These are phyloP conservation scores for Gadopsis marmoratus DNA, from an alignment of 2,797 vertebrate species.

Conservation along the genomic window DNA sequence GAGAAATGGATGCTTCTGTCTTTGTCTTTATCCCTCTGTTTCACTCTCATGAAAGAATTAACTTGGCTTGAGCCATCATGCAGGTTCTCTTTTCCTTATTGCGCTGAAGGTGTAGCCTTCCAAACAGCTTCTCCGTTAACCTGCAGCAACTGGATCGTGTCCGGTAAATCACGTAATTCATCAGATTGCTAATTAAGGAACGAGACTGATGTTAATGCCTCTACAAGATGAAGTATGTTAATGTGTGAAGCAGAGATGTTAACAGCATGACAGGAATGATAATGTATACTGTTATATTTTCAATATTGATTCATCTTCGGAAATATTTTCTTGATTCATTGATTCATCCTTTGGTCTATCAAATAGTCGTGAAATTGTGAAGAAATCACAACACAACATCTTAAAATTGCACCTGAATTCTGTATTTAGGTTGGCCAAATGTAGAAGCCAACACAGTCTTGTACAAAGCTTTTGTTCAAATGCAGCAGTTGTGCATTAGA, in stretches of 20 bases:
- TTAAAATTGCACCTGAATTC: background rate
- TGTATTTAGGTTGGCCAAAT: background rate
- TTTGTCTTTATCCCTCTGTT: conserved; percentile 16
- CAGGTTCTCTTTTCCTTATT: background rate
- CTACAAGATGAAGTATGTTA: background rate
- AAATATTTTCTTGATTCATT: too few relatives aligned
- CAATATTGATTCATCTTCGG: background rate
- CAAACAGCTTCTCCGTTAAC: background rate
- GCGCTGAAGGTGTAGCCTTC: background rate
- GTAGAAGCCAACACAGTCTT: background rate
- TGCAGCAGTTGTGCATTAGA: background rate
- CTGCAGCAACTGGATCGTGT: background rate
- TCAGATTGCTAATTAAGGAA: background rate
- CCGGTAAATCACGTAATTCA: background rate
- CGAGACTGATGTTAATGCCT: background rate
- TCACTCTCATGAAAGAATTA: background rate
- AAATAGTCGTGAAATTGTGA: too few relatives aligned
- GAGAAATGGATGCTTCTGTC: conserved; percentile 21
- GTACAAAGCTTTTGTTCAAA: background rate
- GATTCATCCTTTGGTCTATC: too few relatives aligned
- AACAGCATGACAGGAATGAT: background rate
- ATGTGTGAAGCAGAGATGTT: background rate
- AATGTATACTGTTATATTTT: background rate
- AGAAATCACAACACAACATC: too few relatives aligned
- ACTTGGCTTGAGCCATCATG: background rate